These are phyloP conservation scores for Chondrilla cf. caribensis DNA, from an alignment of 37 sponge, comb jelly and placozoan species.

Conservation along the genomic window DNA sequence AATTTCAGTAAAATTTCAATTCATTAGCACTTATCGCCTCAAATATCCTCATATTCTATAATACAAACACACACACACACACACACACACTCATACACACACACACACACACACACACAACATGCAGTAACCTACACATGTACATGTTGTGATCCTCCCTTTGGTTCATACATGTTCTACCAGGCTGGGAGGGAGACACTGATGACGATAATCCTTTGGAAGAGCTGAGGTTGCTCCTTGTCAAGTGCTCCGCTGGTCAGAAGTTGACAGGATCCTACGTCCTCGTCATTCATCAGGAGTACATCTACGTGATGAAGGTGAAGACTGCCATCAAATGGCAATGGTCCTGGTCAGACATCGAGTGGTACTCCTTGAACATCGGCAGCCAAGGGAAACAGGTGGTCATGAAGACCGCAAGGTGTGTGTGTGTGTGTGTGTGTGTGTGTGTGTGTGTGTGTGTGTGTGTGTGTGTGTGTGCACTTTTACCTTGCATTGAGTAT, in stretches of 20 bases:
- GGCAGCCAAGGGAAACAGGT: neutral
- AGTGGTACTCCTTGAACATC: constrained; percentile 1
- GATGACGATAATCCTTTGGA: constrained; percentile 1
- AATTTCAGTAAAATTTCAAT: too few species aligned
- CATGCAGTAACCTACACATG: too few species aligned
- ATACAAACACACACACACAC: too few species aligned
- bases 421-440: neutral
- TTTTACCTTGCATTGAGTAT: too few species aligned
- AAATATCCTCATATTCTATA: too few species aligned
- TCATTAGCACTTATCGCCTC: too few species aligned
- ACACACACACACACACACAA: too few species aligned
- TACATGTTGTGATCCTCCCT: too few species aligned
- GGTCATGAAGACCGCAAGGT: neutral
- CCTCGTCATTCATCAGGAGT: neutral
- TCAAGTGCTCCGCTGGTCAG: neutral
- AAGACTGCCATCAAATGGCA: neutral
- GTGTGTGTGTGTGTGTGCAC: too few species aligned
- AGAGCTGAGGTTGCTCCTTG: neutral
- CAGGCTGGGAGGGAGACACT: neutral
- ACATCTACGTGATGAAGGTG: neutral
- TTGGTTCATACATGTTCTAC: too few species aligned
- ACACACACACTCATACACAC: too few species aligned
- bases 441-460: too few species aligned
- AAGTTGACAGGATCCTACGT: neutral
- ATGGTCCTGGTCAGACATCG: constrained; percentile 13